Base-by-base conservation (phyloP, 2,113 vertebrate genomes). In the Eira barbara region DNA sequence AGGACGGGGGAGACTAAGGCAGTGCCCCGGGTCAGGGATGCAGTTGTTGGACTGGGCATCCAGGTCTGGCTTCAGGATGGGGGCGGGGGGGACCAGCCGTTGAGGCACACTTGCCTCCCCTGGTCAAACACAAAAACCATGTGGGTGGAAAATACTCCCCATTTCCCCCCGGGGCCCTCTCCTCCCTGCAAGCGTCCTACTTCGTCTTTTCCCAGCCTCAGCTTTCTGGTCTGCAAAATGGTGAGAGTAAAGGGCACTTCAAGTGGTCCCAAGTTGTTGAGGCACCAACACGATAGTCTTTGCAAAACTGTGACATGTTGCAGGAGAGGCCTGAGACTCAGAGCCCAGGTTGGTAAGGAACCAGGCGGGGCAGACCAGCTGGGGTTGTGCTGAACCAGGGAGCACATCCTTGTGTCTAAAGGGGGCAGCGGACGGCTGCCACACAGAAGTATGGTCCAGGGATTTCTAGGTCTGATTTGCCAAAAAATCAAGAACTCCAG, bases 281-380 rank as follows among this genome's bases (percentile, higher is more conserved):
- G 52, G 76, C 1, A 0, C 27, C 74, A 7, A 3, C 1, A 29
- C 52, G 69, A 42, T 6, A 1, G 59, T 14, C 65, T 29, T 31
- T 83, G 36, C 25, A 63, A 57, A 82, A 82, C 31, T 4, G 7
- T 42, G 27, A 67, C 3, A 18, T 45, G 36, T 4, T 29, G 31
- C 12, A 1, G 29, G 21, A 21, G 4, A 6, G 25, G 49, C n/a
- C 45, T 14, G 61, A 25, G 34, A 29, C 63, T 73, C 86, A 59
- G 45, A 45, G 87, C 59, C n/a, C 52, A 6, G 36, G 74, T 8
- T 14, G 20, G 59, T 2, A 47, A 67, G 0, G 34, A 65, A 9
- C 47, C n/a, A 2, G 47, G 36, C 17, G 21, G 47, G 49, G 25
- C 4, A 4, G 25, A 42, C 18, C 3, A 6, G n/a, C 11, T 11